A percentile compares a stretch with the other conserved stretches of the same genome.
phyloP scores from a whole-genome alignment of 2,888 invertebrate genomes.

The Tiliacea citrago region DNA sequence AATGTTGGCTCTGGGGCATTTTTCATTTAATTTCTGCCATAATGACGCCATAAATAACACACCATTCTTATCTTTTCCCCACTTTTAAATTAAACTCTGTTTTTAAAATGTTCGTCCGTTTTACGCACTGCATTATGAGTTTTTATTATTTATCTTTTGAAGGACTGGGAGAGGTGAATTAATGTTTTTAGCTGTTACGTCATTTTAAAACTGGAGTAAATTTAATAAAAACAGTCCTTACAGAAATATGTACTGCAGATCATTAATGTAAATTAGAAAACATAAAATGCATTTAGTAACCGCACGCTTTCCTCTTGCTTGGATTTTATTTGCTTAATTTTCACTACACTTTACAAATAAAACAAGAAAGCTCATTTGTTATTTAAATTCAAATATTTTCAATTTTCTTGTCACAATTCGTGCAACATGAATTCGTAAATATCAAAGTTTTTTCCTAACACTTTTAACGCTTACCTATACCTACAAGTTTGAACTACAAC shows the following conservation, averaged over 20 bases:
- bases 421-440: neutral
- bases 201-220: conserved; percentile 4
- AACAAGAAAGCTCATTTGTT: neutral
- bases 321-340: neutral
- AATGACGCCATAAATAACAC: conserved; percentile 83
- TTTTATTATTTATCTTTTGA: conserved; percentile 62
- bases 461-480: conserved; percentile 3
- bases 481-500: conserved; percentile 23
- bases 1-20: conserved; percentile 72
- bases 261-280: neutral
- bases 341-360: neutral
- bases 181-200: conserved; percentile 27
- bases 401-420: too few relatives aligned
- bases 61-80: conserved; percentile 80
- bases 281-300: neutral
- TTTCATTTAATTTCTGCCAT: conserved; percentile 82
- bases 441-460: conserved; percentile 1
- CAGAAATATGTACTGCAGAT: neutral
- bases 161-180: conserved; percentile 28
- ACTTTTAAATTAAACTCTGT: conserved; percentile 79
- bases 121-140: conserved; percentile 64
- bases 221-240: neutral
- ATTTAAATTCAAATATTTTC: neutral
- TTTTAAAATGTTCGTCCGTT: conserved; percentile 72
- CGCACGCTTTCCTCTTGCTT: neutral